Conservation (phyloP, 2,888 invertebrate species). For the Glyphotaelius pellucidus region DNA sequence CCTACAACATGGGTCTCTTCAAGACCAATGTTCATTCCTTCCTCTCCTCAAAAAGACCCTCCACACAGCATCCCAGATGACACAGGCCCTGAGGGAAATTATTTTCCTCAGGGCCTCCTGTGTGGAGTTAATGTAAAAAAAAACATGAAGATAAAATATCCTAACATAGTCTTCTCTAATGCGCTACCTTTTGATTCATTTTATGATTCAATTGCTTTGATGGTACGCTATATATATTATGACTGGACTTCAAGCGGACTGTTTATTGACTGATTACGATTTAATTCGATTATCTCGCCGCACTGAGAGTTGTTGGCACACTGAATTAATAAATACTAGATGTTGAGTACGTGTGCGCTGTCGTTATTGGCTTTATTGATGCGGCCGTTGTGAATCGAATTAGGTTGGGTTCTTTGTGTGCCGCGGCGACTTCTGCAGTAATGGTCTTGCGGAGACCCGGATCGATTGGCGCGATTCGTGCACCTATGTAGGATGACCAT, state of each 20-base stretch:
- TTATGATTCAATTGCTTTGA: not conserved
- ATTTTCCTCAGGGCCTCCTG: too few relatives aligned
- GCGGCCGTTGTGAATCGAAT: not conserved
- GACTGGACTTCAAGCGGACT: not conserved
- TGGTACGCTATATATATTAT: not conserved
- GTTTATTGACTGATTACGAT: not conserved
- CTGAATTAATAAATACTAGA: too few relatives aligned
- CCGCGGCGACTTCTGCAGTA: not conserved
- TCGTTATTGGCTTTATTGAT: not conserved
- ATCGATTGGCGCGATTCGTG: not conserved
- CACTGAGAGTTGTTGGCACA: not conserved
- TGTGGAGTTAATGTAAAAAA: too few relatives aligned
- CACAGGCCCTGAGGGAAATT: too few relatives aligned
- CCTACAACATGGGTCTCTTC: too few relatives aligned
- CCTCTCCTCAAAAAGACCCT: too few relatives aligned
- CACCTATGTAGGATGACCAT: not conserved
- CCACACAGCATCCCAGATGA: too few relatives aligned
- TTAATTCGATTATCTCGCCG: conserved; percentile 3
- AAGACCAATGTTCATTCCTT: too few relatives aligned
- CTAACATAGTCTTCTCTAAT: not conserved
- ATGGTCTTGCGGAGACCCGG: not conserved
- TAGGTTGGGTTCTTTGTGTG: not conserved
- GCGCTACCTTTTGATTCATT: not conserved
- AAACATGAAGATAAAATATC: too few relatives aligned
- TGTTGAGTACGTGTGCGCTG: not conserved